Conservation (phyloP, 2,797 vertebrate species). For the Enteromius paludinosus region DNA sequence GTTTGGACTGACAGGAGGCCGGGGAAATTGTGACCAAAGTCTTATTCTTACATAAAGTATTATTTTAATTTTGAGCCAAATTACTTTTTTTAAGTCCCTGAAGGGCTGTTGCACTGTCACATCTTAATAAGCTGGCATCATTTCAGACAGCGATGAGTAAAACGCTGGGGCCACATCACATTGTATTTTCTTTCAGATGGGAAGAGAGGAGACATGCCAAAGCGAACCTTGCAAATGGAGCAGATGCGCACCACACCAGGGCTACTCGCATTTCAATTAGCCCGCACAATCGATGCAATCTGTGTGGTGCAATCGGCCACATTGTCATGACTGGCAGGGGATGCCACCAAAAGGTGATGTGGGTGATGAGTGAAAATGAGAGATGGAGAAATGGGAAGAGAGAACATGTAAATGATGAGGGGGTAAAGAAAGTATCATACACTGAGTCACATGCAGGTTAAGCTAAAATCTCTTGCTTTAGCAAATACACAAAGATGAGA, state of each 20-base stretch:
- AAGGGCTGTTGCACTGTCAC: slow-evolving; percentile 1
- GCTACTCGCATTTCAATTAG: slow-evolving; percentile 78
- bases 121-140: slow-evolving; percentile 16
- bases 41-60: background rate
- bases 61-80: background rate
- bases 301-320: slow-evolving; percentile 72
- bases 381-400: background rate
- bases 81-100: background rate
- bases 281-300: slow-evolving; percentile 74
- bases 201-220: slow-evolving; percentile 62
- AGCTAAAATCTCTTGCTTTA: background rate
- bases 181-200: slow-evolving; percentile 66
- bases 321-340: slow-evolving; percentile 57
- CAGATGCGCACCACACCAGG: slow-evolving; percentile 67
- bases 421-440: background rate
- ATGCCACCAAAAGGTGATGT: slow-evolving; percentile 27
- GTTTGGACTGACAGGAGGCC: background rate
- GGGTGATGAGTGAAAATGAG: slow-evolving; percentile 22
- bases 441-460: background rate
- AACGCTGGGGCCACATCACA: slow-evolving; percentile 59
- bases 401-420: background rate
- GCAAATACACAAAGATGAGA: background rate
- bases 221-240: slow-evolving; percentile 70
- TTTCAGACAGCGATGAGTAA: slow-evolving; percentile 7
- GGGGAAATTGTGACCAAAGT: background rate